A percentile compares a stretch with the other conserved stretches of the same genome.
Conservation (phyloP, 2,113 vertebrate genomes). For the Corydoras maculifer region DNA sequence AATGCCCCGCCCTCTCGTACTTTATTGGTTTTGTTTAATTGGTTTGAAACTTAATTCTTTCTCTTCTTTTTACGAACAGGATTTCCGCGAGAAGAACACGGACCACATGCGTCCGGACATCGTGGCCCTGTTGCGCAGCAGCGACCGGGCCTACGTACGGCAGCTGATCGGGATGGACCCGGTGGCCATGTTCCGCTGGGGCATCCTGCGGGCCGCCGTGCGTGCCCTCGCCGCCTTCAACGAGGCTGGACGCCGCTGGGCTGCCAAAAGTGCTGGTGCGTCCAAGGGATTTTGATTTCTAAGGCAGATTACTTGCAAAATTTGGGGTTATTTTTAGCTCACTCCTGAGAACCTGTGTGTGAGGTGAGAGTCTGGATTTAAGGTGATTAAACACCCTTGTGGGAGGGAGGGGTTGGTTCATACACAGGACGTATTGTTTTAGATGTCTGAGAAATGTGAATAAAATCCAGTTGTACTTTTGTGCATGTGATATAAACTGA, state of each 20-base stretch:
- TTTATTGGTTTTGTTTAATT: too few relatives aligned
- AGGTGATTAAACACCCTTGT: not conserved
- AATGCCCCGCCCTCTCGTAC: too few relatives aligned
- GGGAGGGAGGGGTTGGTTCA: not conserved
- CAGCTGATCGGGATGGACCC: constrained; percentile 95
- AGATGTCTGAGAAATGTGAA: not conserved
- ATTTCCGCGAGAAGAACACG: constrained; percentile 97
- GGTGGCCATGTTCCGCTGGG: constrained; percentile 94
- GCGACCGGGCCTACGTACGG: constrained; percentile 83
- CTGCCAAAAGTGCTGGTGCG: constrained; percentile 73
- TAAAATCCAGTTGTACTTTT: not conserved
- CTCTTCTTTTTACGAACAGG: constrained; percentile 57
- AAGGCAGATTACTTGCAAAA: constrained; percentile 15
- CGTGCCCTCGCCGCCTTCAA: constrained; percentile 83
- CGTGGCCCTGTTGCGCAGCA: constrained; percentile 87
- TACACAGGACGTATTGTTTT: constrained; percentile 21
- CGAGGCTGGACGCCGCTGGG: constrained; percentile 73
- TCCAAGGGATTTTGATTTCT: not conserved
- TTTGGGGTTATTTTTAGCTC: constrained; percentile 18
- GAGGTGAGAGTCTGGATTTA: constrained; percentile 21
- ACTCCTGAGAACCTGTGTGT: not conserved
- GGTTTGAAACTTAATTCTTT: not conserved
- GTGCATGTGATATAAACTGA: not conserved
- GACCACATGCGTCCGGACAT: constrained; percentile 97
- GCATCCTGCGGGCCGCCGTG: constrained; percentile 79